Evolutionary conservation across 2,888 invertebrate genomes (phyloP), one percentile per base, ranked within the genome.

Genomic region (Microctonus hyperodae): DNA sequence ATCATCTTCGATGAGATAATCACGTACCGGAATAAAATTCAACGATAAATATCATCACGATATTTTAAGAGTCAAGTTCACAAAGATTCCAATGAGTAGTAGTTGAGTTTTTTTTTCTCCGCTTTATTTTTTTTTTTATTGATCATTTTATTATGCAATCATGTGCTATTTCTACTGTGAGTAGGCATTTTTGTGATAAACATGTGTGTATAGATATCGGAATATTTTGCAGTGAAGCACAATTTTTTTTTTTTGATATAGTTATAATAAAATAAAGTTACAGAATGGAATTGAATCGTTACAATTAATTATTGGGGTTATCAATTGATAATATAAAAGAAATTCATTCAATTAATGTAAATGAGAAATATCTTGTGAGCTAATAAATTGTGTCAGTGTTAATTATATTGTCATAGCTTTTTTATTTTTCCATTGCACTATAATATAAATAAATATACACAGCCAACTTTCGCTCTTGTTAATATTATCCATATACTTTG

Each of bases 31-130:
- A 33, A 20, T 35, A 40, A 37, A 22, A 58, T 37, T 58, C n/a
- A 40, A 23, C 13, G 13, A 37, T 20, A 33, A 10, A 58, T 13
- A 44, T 9, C n/a, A 28, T 44, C 9, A 40, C 44, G 59, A 44
- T n/a, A 59, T 59, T 28, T 4, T 6, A 16, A 13, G 16, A 55
- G 33, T 55, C 55, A 55, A 31, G 55, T 28, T 55, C 31, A 33
- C 5, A 31, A 28, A 1, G 31, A 55, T 31, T 55, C 20, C 4
- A 6, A n/a, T 28, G 55, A 10, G 28, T 55, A 16, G n/a, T 9
- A 16, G 28, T 28, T 28, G 7, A 28, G 28, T n/a, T 16, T 55
- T 55, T 31, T n/a, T 6, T 55, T 33, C 53, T n/a, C 25, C 25
- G 23, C 25, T 13, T 33, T n/a, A 6, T 31, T 55, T 31, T n/a